These are phyloP conservation scores for Drosophila meridionalis DNA, from an alignment of 2,888 invertebrate species.

Conservation along the genomic window DNA sequence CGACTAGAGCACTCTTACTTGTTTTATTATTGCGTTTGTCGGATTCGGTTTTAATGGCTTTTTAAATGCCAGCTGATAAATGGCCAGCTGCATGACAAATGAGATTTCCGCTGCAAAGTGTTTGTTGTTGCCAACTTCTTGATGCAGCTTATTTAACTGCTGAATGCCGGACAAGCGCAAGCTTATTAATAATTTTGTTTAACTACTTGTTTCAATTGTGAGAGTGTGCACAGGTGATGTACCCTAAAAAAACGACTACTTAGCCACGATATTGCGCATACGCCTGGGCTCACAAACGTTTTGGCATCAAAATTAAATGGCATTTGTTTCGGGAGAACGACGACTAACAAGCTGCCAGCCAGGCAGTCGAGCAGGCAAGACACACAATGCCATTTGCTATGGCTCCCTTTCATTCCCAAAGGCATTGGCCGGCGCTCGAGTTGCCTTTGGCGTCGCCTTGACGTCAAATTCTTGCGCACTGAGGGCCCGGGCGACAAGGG, in stretches of 20 bases:
- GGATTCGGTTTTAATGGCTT: slow-evolving; percentile 82
- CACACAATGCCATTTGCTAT: slow-evolving; percentile 46
- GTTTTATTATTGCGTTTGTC: slow-evolving; percentile 54
- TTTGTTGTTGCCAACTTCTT: slow-evolving; percentile 32
- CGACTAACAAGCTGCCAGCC: slow-evolving; percentile 56
- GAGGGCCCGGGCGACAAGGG: background rate
- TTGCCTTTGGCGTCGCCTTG: slow-evolving; percentile 59
- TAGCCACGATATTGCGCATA: slow-evolving; percentile 49
- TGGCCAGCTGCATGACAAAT: slow-evolving; percentile 78
- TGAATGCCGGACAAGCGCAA: slow-evolving; percentile 26
- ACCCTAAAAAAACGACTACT: background rate
- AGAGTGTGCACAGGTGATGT: background rate
- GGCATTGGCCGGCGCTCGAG: slow-evolving; percentile 39
- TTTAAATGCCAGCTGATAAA: slow-evolving; percentile 81
- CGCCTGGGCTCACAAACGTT: slow-evolving; percentile 37
- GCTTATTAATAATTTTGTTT: slow-evolving; percentile 65
- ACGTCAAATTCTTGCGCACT: slow-evolving; percentile 29
- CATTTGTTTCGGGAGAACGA: slow-evolving; percentile 51
- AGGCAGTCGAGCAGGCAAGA: slow-evolving; percentile 29
- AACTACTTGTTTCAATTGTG: slow-evolving; percentile 19
- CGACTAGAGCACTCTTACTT: too few relatives aligned
- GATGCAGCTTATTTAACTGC: slow-evolving; percentile 41
- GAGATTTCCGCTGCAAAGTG: slow-evolving; percentile 69
- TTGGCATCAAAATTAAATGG: slow-evolving; percentile 71
- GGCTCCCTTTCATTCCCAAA: slow-evolving; percentile 39